A percentile compares a stretch with the other conserved stretches of the same genome.
Conservation (phyloP, 2,888 invertebrate genomes). For the Megamerina dolium region DNA sequence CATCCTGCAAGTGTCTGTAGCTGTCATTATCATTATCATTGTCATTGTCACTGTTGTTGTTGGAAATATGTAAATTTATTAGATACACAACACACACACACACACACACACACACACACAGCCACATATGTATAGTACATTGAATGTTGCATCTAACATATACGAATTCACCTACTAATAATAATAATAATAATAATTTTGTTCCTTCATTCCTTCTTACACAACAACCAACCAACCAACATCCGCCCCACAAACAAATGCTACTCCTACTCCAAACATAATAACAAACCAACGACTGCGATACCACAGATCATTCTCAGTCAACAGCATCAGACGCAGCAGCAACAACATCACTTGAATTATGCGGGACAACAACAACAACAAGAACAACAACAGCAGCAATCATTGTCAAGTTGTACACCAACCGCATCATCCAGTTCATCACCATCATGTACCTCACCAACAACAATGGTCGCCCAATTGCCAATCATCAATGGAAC, state of each 20-base stretch:
- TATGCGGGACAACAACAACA: constrained; percentile 35
- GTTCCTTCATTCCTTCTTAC: constrained; percentile 7
- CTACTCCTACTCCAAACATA: constrained; percentile 7
- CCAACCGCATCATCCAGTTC: constrained; percentile 36
- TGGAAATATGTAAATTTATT: constrained; percentile 26
- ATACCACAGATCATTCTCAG: constrained; percentile 41
- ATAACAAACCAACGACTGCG: constrained; percentile 4
- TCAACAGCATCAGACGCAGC: constrained; percentile 33
- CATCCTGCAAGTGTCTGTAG: no score
- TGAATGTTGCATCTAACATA: no score
- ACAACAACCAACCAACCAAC: no score
- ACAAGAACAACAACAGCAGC: no score
- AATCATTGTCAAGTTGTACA: constrained; percentile 33
- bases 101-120: no score
- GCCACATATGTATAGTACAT: no score
- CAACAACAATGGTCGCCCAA: constrained; percentile 23
- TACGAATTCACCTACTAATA: constrained; percentile 14
- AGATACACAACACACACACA: no score
- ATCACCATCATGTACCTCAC: constrained; percentile 42
- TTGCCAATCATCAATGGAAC: constrained; percentile 25
- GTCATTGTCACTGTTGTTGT: constrained; percentile 6
- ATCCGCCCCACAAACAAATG: no score
- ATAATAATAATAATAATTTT: constrained; percentile 11
- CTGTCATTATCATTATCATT: constrained; percentile 4
- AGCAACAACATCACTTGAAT: constrained; percentile 33